phyloP scores from a whole-genome alignment of 2,113 vertebrate species.

The Thamnophis sirtalis region DNA sequence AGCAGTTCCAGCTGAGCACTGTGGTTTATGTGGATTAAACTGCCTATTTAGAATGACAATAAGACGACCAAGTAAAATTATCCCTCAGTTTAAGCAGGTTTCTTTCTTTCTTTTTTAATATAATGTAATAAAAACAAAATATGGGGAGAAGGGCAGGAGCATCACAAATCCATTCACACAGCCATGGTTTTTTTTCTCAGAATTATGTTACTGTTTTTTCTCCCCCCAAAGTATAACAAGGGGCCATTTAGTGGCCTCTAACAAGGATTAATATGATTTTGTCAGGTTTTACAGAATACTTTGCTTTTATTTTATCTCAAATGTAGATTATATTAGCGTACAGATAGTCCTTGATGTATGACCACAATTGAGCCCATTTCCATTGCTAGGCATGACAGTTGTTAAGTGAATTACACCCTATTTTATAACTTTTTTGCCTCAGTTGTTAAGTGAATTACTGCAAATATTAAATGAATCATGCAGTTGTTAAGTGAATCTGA shows the following conservation, averaged over 20 bases:
- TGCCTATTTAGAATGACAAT: conserved; percentile 31
- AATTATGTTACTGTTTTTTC: background rate
- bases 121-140: conserved; percentile 34
- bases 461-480: background rate
- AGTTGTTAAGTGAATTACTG: background rate
- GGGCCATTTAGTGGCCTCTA: background rate
- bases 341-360: background rate
- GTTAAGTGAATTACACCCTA: background rate
- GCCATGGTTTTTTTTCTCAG: background rate
- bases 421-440: background rate
- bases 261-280: background rate
- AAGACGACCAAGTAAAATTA: conserved; percentile 35
- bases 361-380: background rate
- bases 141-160: background rate
- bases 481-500: background rate
- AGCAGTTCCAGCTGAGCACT: conserved; percentile 41
- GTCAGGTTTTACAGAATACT: background rate
- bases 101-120: background rate
- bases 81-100: background rate
- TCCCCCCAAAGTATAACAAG: background rate
- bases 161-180: conserved; percentile 2
- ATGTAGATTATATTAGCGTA: background rate
- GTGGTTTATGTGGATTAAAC: conserved; percentile 39
- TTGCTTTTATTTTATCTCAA: background rate
- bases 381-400: background rate